Base-by-base conservation (phyloP, 2,113 vertebrate species). In the Engraulis encrasicolus region DNA sequence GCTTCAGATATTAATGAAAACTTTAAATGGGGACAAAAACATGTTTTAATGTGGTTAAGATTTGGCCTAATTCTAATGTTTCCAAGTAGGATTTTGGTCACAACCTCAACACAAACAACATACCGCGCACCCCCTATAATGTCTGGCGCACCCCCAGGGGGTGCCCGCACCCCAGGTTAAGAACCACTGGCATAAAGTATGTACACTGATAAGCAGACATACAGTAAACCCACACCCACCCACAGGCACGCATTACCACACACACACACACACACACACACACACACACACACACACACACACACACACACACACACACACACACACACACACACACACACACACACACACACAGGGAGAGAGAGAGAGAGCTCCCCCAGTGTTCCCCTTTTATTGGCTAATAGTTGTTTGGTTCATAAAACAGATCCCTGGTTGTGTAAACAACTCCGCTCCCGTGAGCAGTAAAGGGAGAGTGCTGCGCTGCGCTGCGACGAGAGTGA, bases 391-490 rank as follows among this genome's bases (percentile, higher is more conserved):
- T 49, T 80, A 80, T 80, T 58, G 50, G 80, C 77, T 84, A 85
- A 80, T 54, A 80, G 78, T 78, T 77, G 82, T 88, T 80, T 82
- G 50, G 79, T 85, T 89, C 83, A 88, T 90, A 90, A 89, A 89
- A 92, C 37, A 77, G 66, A 34, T 74, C 48, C 82, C 84, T 52
- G 82, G 83, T 83, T 87, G 45, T 88, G 83, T 88, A 89, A 91
- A 88, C 82, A 88, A 81, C 81, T 77, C 84, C 71, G 78, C 81
- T 77, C 84, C 71, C 66, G 85, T 83, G 87, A 88, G 84, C 85
- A 87, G 85, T 91, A 91, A 91, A 89, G 81, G 58, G 50, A 52
- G 19, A n/a, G n/a, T n/a, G n/a, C n/a, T n/a, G n/a, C 81, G 12
- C 38, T 79, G 83, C n/a, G n/a, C n/a, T n/a, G n/a, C n/a, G n/a